These are phyloP conservation scores for Steinernema khuongi DNA, from an alignment of 1,140 invertebrate species.

Conservation along the genomic window DNA sequence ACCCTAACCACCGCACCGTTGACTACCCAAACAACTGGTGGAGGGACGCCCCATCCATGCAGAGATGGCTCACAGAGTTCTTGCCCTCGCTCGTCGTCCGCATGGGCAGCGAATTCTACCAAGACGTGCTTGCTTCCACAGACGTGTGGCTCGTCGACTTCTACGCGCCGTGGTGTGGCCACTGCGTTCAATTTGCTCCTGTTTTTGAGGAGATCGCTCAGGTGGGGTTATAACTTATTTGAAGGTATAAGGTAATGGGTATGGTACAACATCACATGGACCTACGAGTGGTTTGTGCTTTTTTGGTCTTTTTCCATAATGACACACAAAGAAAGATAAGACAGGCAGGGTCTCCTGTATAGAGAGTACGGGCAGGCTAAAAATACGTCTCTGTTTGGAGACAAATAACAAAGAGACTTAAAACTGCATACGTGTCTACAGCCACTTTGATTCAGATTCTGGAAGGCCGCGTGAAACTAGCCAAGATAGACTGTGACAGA, in stretches of 20 bases:
- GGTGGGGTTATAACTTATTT: conserved; percentile 34
- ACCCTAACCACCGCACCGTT: conserved; percentile 32
- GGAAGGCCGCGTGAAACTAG: conserved; percentile 50
- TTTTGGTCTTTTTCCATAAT: no score
- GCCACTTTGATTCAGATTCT: conserved; percentile 39
- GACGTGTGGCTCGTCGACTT: conserved; percentile 95
- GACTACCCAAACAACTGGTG: conserved; percentile 58
- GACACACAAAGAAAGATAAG: no score
- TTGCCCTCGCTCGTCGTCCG: conserved; percentile 48
- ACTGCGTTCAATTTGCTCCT: conserved; percentile 56
- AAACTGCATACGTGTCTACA: background rate
- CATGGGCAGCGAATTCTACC: conserved; percentile 41
- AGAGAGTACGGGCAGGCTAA: no score
- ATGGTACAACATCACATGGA: conserved; percentile 4
- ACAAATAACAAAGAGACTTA: background rate
- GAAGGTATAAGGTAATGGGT: conserved; percentile 18
- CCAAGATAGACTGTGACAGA: conserved; percentile 55
- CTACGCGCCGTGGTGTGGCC: conserved; percentile 71
- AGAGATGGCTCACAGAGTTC: conserved; percentile 47
- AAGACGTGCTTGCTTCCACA: conserved; percentile 65
- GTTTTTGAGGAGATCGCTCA: conserved; percentile 52
- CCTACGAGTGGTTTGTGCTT: no score
- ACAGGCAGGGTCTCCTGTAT: no score
- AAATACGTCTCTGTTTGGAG: conserved; percentile 12
- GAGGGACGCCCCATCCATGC: conserved; percentile 52